Evolutionary conservation across 2,888 invertebrate genomes (phyloP).

Genomic region (Nysson spinosus): DNA sequence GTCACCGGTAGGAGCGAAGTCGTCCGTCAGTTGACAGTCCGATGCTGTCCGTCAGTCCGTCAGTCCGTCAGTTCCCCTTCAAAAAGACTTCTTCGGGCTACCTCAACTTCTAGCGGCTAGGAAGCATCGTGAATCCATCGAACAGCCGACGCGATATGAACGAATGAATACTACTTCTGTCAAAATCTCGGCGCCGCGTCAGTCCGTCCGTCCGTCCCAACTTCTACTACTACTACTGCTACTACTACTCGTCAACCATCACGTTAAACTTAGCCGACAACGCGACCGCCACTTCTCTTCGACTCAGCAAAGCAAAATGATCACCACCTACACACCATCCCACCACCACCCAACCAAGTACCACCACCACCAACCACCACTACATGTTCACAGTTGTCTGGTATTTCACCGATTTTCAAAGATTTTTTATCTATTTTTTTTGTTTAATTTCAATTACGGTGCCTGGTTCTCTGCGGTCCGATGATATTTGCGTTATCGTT

Average conservation of each 20-base stretch:
- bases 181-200: conserved; percentile 71
- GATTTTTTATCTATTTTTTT: conserved; percentile 63
- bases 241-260: conserved; percentile 72
- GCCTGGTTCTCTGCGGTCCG: conserved; percentile 42
- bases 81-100: conserved; percentile 71
- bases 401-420: conserved; percentile 76
- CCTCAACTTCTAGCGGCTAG: conserved; percentile 72
- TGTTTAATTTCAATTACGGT: conserved; percentile 22
- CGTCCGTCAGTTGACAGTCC: conserved; percentile 70
- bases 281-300: conserved; percentile 74
- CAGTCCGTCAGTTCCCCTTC: conserved; percentile 69
- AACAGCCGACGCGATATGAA: conserved; percentile 70
- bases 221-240: conserved; percentile 68
- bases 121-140: conserved; percentile 71
- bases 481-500: conserved; percentile 25
- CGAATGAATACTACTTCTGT: conserved; percentile 71
- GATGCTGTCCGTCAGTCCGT: conserved; percentile 67
- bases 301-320: conserved; percentile 76
- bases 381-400: conserved; percentile 77
- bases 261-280: conserved; percentile 71
- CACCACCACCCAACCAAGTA: conserved; percentile 75
- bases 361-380: conserved; percentile 74
- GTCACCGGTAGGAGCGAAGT: conserved; percentile 72
- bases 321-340: conserved; percentile 77
- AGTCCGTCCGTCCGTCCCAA: conserved; percentile 71